Conservation (phyloP, 2,888 invertebrate genomes). For the Marronus borbonicus region DNA sequence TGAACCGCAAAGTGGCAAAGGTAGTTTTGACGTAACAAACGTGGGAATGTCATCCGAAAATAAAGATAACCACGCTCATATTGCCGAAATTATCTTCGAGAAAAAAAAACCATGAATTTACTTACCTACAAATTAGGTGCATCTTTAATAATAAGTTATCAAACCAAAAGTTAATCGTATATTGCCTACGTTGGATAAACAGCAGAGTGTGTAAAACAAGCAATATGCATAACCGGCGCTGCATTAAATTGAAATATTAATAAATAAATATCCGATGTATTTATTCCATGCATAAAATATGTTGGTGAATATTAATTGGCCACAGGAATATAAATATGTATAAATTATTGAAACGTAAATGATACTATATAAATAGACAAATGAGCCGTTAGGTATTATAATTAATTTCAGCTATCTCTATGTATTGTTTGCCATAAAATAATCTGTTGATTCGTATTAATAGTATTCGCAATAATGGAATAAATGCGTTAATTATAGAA, state of each 20-base stretch:
- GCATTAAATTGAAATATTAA: not conserved
- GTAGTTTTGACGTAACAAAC: constrained; percentile 9
- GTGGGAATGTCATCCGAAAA: constrained; percentile 12
- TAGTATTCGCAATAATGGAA: too few species aligned
- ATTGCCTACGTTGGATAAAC: not conserved
- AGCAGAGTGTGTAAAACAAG: not conserved
- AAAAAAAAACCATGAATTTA: not conserved
- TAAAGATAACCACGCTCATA: not conserved
- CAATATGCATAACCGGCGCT: not conserved
- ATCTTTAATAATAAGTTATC: not conserved
- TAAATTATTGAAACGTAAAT: constrained; percentile 12
- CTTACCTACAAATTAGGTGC: not conserved
- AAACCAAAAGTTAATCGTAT: not conserved
- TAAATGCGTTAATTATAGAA: too few species aligned
- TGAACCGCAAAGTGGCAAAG: constrained; percentile 25
- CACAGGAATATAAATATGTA: not conserved
- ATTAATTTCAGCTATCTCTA: not conserved
- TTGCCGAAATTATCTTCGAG: not conserved
- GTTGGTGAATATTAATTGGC: constrained; percentile 15
- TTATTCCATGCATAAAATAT: not conserved
- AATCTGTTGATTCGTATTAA: too few species aligned
- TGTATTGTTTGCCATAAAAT: too few species aligned
- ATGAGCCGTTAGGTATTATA: constrained; percentile 21
- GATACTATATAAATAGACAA: constrained; percentile 13
- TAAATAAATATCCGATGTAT: not conserved